Evolutionary conservation across 2,113 vertebrate genomes (phyloP), one percentile per base, ranked within the genome.

Genomic region (Dasyurus viverrinus): DNA sequence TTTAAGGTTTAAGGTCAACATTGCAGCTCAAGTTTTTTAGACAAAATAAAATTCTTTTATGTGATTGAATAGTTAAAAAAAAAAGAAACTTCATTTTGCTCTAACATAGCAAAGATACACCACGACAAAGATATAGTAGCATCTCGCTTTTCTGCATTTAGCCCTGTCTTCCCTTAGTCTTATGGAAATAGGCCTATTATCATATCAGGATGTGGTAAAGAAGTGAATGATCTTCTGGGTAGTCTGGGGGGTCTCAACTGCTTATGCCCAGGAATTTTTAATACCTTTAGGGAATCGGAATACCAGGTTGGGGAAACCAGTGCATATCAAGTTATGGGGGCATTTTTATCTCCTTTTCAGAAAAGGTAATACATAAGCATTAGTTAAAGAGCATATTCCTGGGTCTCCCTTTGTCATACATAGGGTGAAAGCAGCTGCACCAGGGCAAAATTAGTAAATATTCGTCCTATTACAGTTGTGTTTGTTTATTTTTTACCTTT

Each of bases 381-480:
- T 84, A 42, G 22, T n/a, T 42, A 84, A 84, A 84, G 16, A 84
- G 68, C 0, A 68, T 36, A 11, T 12, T 12, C 60, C 12, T 36
- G 12, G 60, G 30, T 4, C 60, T 68, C 60, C 30, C 27, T 84
- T 23, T 42, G n/a, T 42, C 8, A 6, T 84, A 1, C 19, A 42
- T 23, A 84, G n/a, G n/a, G 1, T 84, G 7, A 84, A 84, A 84
- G 16, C 22, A 84, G 6, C n/a, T 42, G 0, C 19, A 84, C 23
- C 16, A 23, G 16, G 14, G n/a, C 14, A 42, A 42, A 7, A 42
- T 7, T 22, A 8, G 19, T 6, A 84, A 84, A 84, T 84, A 84
- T 23, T 23, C 2, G n/a, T 92, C 6, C 23, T 1, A 54, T 36
- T 25, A 3, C 0, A 0, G 0, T 2, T 84, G 2, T 19, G 1